phyloP scores from a whole-genome alignment of 2,113 vertebrate genomes.

The Panurus biarmicus region DNA sequence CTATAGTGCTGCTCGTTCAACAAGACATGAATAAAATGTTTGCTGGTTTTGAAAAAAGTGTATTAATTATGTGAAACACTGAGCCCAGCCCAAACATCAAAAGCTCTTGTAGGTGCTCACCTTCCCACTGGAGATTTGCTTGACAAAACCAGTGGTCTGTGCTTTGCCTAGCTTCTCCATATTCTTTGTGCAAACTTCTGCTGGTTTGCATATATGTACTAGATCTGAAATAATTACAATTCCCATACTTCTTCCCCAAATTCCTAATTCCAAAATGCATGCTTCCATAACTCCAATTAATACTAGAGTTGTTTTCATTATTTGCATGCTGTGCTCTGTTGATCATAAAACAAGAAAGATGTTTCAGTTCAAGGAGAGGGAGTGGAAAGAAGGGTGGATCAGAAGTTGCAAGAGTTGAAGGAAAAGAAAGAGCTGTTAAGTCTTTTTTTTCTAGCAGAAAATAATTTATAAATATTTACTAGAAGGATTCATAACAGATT shows the following conservation, averaged over 20 bases:
- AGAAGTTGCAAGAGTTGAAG: not conserved
- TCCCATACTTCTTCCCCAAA: not conserved
- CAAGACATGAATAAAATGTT: not conserved
- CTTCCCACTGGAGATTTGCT: not conserved
- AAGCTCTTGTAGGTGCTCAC: not conserved
- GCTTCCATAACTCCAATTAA: not conserved
- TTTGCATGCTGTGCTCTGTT: not conserved
- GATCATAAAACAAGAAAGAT: not conserved
- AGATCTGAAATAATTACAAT: not conserved
- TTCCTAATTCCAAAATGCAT: not conserved
- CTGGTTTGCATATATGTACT: not conserved
- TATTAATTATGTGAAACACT: not conserved
- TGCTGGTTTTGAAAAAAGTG: not conserved
- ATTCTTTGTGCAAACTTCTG: not conserved
- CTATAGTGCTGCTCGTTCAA: not conserved
- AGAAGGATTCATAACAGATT: not conserved
- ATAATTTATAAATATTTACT: not conserved
- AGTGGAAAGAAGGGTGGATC: not conserved
- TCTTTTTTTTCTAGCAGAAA: not conserved
- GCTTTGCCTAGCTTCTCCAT: not conserved
- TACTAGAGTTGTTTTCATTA: not conserved
- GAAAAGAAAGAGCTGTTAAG: not conserved
- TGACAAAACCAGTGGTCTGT: not conserved
- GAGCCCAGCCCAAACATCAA: conserved; percentile 25
- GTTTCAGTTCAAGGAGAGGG: not conserved